These are phyloP conservation scores for Zaprionus kolodkinae DNA, from an alignment of 1,140 invertebrate genomes.

Conservation along the genomic window DNA sequence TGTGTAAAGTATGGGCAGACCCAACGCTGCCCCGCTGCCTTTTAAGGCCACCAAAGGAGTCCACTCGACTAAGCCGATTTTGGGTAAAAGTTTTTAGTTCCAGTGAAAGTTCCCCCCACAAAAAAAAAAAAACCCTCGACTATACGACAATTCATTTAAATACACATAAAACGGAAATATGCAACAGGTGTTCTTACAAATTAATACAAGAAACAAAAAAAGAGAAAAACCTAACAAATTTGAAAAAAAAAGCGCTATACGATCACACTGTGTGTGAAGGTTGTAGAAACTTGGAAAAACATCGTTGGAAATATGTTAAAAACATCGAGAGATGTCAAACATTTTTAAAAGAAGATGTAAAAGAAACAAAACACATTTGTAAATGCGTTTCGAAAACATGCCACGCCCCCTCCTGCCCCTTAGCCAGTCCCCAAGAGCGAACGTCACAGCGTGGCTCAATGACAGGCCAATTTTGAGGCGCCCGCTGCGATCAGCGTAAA, in stretches of 20 bases:
- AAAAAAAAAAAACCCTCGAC: background rate
- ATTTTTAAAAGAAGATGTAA: slow-evolving; percentile 58
- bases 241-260: slow-evolving; percentile 36
- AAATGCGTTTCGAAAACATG: slow-evolving; percentile 24
- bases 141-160: slow-evolving; percentile 50
- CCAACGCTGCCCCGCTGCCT: background rate
- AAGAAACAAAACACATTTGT: slow-evolving; percentile 16
- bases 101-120: slow-evolving; percentile 65
- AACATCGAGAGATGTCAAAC: slow-evolving; percentile 59
- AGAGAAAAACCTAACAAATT: slow-evolving; percentile 43
- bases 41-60: slow-evolving; percentile 63
- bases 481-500: slow-evolving; percentile 50
- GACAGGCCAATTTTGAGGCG: slow-evolving; percentile 76
- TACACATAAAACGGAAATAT: slow-evolving; percentile 47
- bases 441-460: slow-evolving; percentile 48
- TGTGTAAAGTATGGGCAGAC: slow-evolving; percentile 69
- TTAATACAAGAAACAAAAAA: slow-evolving; percentile 51
- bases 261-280: slow-evolving; percentile 28
- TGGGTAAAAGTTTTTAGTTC: slow-evolving; percentile 46
- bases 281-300: slow-evolving; percentile 59
- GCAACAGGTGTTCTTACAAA: slow-evolving; percentile 66
- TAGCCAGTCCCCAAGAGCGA: no score
- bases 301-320: slow-evolving; percentile 60
- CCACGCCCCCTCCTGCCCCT: slow-evolving; percentile 41
- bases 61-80: slow-evolving; percentile 47